Percentiles rank a stretch among this genome's conserved stretches.
phyloP scores from a whole-genome alignment of 2,113 vertebrate species.

The Scartelaos histophorus region DNA sequence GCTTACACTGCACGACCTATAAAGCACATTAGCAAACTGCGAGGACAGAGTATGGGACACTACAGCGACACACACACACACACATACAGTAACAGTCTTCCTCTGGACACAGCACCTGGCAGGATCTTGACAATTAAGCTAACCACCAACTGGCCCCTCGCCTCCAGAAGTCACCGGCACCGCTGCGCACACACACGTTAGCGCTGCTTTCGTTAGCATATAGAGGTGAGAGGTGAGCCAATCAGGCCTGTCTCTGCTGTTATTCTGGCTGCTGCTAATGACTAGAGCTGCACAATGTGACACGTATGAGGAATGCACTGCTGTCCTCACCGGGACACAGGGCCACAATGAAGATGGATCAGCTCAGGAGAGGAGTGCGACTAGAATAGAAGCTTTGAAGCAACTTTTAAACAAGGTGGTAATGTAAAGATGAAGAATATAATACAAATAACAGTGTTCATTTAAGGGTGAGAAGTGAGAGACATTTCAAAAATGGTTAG shows the following conservation, averaged over 20 bases:
- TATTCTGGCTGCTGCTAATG: conserved; percentile 60
- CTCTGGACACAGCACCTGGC: conserved; percentile 58
- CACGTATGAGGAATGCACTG: conserved; percentile 50
- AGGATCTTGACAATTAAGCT: conserved; percentile 76
- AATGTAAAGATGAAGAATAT: neutral
- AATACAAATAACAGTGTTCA: neutral
- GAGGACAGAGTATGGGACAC: conserved; percentile 30
- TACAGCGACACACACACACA: conserved; percentile 27
- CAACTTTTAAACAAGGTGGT: conserved; percentile 18
- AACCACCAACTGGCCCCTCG: conserved; percentile 64
- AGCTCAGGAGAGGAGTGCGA: conserved; percentile 25
- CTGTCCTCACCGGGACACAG: conserved; percentile 41
- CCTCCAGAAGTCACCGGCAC: conserved; percentile 42
- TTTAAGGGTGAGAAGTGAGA: neutral
- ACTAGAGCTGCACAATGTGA: conserved; percentile 54
- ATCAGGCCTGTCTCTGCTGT: conserved; percentile 61
- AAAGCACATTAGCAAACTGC: conserved; percentile 40
- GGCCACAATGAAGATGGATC: conserved; percentile 54
- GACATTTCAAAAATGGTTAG: too few relatives aligned
- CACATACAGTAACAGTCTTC: conserved; percentile 21
- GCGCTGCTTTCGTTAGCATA: conserved; percentile 70
- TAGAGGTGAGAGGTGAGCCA: conserved; percentile 75
- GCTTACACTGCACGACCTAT: conserved; percentile 44
- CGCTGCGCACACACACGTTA: conserved; percentile 3
- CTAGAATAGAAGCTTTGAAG: conserved; percentile 28